Evolutionary conservation across 2,888 invertebrate genomes (phyloP).

Genomic region (Bellardia pandia): DNA sequence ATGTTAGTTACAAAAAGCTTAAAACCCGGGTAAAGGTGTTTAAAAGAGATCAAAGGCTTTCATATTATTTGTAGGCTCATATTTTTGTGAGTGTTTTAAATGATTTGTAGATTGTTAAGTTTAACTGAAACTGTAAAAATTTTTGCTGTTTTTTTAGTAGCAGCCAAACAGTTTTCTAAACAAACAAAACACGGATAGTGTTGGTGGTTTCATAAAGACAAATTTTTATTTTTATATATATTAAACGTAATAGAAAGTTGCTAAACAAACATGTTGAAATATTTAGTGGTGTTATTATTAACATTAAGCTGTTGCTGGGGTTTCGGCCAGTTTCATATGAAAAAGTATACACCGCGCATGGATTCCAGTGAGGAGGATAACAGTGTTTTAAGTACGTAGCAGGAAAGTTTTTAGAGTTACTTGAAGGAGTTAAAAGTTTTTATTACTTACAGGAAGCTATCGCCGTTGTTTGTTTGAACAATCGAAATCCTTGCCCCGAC

Average conservation of each 20-base stretch:
- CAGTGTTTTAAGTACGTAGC: constrained; percentile 78
- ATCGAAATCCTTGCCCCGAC: constrained; percentile 82
- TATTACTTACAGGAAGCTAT: constrained; percentile 78
- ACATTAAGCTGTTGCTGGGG: constrained; percentile 73
- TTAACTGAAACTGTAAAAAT: constrained; percentile 29
- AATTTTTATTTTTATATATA: neutral
- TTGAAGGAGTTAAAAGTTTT: neutral
- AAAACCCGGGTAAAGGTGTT: neutral
- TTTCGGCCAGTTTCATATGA: constrained; percentile 81
- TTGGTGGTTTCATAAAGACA: neutral
- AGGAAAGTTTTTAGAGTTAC: neutral
- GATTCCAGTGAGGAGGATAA: constrained; percentile 78
- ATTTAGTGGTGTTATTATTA: constrained; percentile 56
- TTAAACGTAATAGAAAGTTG: neutral
- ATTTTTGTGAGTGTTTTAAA: constrained; percentile 25
- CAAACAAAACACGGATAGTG: constrained; percentile 51
- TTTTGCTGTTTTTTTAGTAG: constrained; percentile 47
- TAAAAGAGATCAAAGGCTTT: neutral
- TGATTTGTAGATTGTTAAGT: constrained; percentile 12
- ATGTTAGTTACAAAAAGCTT: neutral
- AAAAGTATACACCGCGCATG: constrained; percentile 79
- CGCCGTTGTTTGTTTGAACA: constrained; percentile 84
- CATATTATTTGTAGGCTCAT: neutral
- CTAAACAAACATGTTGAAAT: constrained; percentile 55
- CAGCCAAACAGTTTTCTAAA: constrained; percentile 47